Base-by-base conservation (phyloP, 2,797 vertebrate species). In the Acomys russatus region DNA sequence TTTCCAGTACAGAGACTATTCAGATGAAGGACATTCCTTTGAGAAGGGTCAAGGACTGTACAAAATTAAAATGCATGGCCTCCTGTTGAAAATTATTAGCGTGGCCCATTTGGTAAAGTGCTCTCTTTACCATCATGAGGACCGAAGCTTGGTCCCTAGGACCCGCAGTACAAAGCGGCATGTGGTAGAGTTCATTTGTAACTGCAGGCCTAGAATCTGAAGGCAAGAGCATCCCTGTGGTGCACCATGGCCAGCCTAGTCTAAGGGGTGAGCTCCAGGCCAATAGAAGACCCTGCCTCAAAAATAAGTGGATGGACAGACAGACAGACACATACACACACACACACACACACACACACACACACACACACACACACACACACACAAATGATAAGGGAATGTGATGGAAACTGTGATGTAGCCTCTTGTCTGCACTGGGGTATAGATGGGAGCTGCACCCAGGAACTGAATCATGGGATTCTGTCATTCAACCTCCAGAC, bases 61-160 rank as follows among this genome's bases (percentile, higher is more conserved):
- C 59, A 79, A 76, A 87, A 94, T 70, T 64, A 95, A 94, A 91
- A 68, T 87, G 5, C 33, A 92, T 44, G 15, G 2, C 51, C n/a
- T 20, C 63, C 78, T 84, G 18, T 82, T 86, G 80, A 95, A 51
- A 87, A 74, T 86, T 77, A 51, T 80, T 74, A 73, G 9, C 73
- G 20, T 25, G 20, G 70, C n/a, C 28, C 51, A 22, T 56, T 73
- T 28, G 68, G 51, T 59, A 38, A 35, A 28, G 33, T 71, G 22
- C 51, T 71, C 15, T 2, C 7, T 18, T 25, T 68, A 68, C 82
- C 82, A 22, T 49, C 9, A 11, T 49, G 38, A 66, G 63, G 82
- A 54, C 49, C 12, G 1, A 25, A 25, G 15, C 17, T 56, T 22
- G 9, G 25, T 56, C 33, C 20, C 49, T 33, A 86, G 84, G 56